phyloP scores from a whole-genome alignment of 2,113 vertebrate species.

The Triplophysa siluroides region DNA sequence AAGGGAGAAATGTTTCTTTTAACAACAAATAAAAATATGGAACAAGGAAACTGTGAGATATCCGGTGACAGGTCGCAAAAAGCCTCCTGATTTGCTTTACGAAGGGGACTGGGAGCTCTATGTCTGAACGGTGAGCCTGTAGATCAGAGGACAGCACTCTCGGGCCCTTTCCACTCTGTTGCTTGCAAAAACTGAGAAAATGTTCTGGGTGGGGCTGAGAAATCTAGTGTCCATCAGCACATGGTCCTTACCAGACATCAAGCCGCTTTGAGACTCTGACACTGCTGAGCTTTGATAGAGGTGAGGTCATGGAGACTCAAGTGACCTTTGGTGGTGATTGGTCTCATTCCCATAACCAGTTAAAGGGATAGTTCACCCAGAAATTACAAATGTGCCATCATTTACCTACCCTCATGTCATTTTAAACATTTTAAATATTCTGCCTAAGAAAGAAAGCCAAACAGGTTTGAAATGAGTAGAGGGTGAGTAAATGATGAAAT shows the following conservation, averaged over 20 bases:
- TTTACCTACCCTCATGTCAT: no score
- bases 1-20: slow-evolving; percentile 55
- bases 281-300: not conserved
- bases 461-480: no score
- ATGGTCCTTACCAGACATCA: not conserved
- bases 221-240: slow-evolving; percentile 15
- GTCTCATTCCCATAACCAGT: not conserved
- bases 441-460: no score
- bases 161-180: slow-evolving; percentile 43
- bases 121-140: slow-evolving; percentile 10
- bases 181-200: slow-evolving; percentile 52
- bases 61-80: slow-evolving; percentile 73
- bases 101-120: not conserved
- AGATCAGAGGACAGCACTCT: slow-evolving; percentile 15
- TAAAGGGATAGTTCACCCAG: no score
- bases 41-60: slow-evolving; percentile 72
- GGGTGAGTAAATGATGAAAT: no score
- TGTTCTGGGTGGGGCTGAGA: slow-evolving; percentile 32
- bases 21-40: slow-evolving; percentile 63
- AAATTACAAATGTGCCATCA: no score
- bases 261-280: not conserved
- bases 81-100: slow-evolving; percentile 60
- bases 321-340: slow-evolving; percentile 1
- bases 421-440: no score
- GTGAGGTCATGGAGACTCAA: not conserved